phyloP scores from a whole-genome alignment of 2,797 vertebrate genomes.

The Miichthys miiuy region DNA sequence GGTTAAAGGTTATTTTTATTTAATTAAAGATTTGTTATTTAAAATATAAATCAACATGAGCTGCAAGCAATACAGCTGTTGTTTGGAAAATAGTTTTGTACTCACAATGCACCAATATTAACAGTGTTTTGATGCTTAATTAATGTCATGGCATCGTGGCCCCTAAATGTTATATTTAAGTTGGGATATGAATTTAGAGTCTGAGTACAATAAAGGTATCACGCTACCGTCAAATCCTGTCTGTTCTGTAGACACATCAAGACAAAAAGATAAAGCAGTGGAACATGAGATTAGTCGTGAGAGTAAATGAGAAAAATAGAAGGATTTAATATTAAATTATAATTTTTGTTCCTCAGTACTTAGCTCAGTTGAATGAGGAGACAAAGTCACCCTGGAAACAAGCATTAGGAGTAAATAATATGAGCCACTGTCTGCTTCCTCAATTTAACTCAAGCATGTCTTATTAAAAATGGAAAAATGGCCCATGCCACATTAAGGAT shows the following conservation, averaged over 20 bases:
- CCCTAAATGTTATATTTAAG: conserved; percentile 14
- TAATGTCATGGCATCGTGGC: background rate
- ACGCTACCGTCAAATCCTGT: conserved; percentile 47
- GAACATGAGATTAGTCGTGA: conserved; percentile 72
- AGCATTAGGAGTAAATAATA: conserved; percentile 79
- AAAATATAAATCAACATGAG: conserved; percentile 40
- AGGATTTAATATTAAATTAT: conserved; percentile 74
- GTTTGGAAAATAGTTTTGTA: background rate
- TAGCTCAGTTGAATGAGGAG: conserved; percentile 64
- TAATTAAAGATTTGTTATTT: conserved; percentile 15
- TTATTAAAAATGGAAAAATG: conserved; percentile 78
- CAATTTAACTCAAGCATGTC: conserved; percentile 76
- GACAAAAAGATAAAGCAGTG: conserved; percentile 72
- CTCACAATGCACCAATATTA: background rate
- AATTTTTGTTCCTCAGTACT: conserved; percentile 67
- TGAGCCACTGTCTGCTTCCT: conserved; percentile 66
- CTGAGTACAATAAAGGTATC: conserved; percentile 45
- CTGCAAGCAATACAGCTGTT: conserved; percentile 15
- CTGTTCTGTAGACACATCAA: conserved; percentile 45
- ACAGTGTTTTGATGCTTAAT: conserved; percentile 24
- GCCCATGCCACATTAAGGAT: conserved; percentile 72
- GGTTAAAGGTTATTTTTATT: background rate
- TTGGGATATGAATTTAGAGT: conserved; percentile 16
- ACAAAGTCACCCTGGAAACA: conserved; percentile 77
- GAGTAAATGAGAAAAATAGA: conserved; percentile 66